A percentile compares a stretch with the other conserved stretches of the same genome.
Evolutionary conservation across 2,113 vertebrate species (phyloP).

Genomic region (Scytalopus superciliaris): DNA sequence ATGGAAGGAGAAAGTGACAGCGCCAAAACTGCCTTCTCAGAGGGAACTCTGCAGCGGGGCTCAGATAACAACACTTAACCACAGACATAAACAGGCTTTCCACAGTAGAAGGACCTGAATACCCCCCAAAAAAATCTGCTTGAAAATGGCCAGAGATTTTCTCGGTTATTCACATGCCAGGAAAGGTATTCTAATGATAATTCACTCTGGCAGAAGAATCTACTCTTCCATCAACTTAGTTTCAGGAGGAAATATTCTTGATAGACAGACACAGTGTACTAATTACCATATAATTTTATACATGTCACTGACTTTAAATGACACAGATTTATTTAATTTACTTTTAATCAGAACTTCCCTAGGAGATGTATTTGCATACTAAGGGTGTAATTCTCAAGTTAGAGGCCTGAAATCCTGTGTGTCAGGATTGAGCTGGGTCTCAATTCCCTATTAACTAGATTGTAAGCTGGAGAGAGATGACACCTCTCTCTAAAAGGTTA

Average conservation of each 20-base stretch:
- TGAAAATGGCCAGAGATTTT: not conserved
- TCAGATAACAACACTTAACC: too few relatives aligned
- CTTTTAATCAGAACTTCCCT: not conserved
- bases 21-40: too few relatives aligned
- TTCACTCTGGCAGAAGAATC: not conserved
- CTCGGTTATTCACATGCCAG: not conserved
- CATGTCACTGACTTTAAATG: not conserved
- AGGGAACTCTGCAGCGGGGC: too few relatives aligned
- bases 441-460: not conserved
- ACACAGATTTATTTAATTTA: slow-evolving; percentile 20
- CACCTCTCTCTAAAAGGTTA: not conserved
- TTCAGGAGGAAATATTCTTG: not conserved
- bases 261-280: not conserved
- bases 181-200: not conserved
- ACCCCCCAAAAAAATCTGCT: accelerated
- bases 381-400: not conserved
- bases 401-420: not conserved
- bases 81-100: too few relatives aligned
- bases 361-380: not conserved
- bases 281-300: not conserved
- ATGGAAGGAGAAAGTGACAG: too few relatives aligned
- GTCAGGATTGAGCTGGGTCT: not conserved
- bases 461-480: not conserved
- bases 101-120: not conserved
- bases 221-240: not conserved